Base-by-base conservation (phyloP, 2,797 vertebrate species). In the Bovichtus variegatus region DNA sequence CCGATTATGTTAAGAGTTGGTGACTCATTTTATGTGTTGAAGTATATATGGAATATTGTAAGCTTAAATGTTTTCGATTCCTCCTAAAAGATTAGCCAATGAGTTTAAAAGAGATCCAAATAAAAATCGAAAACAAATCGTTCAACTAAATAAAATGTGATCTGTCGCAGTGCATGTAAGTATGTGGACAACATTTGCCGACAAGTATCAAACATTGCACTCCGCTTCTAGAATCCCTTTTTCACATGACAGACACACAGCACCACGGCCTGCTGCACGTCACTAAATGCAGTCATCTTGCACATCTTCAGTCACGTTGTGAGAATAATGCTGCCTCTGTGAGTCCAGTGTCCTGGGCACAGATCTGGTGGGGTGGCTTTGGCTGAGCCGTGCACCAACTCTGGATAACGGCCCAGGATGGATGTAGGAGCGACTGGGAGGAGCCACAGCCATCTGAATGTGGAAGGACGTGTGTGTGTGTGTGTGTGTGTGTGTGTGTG, bases 291-390 rank as follows among this genome's bases (percentile, higher is more conserved):
- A 81, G 85, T 87, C 77, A 79, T 87, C 83, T 60, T 70, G 82
- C 80, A 86, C 87, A 84, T 93, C 86, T 85, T 78, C 73, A 72
- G 87, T 91, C 90, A 90, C 71, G 70, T 87, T 87, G 71, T 71
- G 81, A 73, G 90, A 90, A 92, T 89, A 92, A 92, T 75, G 81
- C 76, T 1, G 79, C 84, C 79, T 91, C 87, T 94, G 88, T 82
- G 87, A 91, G 82, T 74, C 81, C 77, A 86, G 87, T 91, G 89
- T 92, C 85, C 88, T 44, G 74, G 84, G 74, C 80, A 89, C 71
- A 89, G 82, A 93, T 89, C 91, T 83, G 88, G 89, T 75, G 81
- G 84, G 88, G 84, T 85, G 84, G 85, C 82, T 71, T 84, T 85
- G 84, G 85, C 82, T 71, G 47, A 84, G 84, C 73, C 23, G 29